phyloP scores from a whole-genome alignment of 2,113 vertebrate genomes.

The Salminus brasiliensis region DNA sequence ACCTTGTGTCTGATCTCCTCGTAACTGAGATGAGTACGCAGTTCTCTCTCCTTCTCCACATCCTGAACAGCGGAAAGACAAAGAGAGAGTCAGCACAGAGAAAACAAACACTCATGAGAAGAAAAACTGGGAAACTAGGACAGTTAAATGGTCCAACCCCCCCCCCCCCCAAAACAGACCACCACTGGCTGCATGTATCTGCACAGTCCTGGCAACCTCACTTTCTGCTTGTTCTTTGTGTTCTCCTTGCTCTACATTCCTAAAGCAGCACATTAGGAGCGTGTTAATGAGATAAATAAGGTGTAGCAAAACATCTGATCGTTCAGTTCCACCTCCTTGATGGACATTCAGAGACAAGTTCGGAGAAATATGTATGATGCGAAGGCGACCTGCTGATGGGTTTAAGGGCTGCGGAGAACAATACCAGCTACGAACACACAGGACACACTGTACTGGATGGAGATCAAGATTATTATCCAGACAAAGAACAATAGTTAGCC shows the following conservation, averaged over 20 bases:
- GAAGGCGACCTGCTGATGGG: background rate
- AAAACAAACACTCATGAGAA: background rate
- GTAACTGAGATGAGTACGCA: constrained; percentile 84
- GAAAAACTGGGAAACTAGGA: background rate
- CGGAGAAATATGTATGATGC: too few species aligned
- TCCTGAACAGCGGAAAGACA: constrained; percentile 77
- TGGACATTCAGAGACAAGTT: too few species aligned
- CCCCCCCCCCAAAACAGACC: background rate
- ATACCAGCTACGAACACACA: background rate
- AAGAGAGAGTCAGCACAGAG: background rate
- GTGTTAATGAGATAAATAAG: too few species aligned
- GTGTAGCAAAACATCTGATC: too few species aligned
- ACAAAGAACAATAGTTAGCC: background rate
- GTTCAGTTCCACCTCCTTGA: background rate
- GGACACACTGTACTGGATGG: background rate
- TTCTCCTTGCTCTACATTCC: too few species aligned
- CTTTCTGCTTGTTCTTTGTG: too few species aligned
- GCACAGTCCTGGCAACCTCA: too few species aligned
- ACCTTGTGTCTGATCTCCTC: constrained; percentile 91
- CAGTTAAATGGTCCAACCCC: background rate
- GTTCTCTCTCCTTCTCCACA: constrained; percentile 88
- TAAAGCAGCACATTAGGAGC: too few species aligned
- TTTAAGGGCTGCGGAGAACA: background rate
- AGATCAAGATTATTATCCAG: background rate
- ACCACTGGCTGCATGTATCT: background rate